Evolutionary conservation across 2,797 vertebrate species (phyloP).

Genomic region (Argentina silus): DNA sequence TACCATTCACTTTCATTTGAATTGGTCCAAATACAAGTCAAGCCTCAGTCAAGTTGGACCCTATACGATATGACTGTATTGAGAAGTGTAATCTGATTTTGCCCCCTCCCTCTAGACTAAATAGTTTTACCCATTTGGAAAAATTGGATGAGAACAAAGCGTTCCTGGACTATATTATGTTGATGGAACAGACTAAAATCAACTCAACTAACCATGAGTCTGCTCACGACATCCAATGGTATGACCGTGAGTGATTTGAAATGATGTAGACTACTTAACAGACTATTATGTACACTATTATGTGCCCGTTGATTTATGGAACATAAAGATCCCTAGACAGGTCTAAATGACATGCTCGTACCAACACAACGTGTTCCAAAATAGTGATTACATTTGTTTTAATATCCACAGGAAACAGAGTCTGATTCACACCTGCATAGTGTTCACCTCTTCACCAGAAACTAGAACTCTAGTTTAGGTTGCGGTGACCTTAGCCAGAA

Average conservation of each 20-base stretch:
- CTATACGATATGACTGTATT: not conserved
- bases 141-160: conserved; percentile 39
- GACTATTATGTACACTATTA: no score
- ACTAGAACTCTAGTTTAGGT: not conserved
- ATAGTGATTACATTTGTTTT: conserved; percentile 61
- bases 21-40: not conserved
- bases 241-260: conserved; percentile 6
- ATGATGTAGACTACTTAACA: no score
- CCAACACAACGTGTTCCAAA: conserved; percentile 55
- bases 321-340: conserved; percentile 32
- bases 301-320: conserved; percentile 30
- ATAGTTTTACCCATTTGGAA: conserved; percentile 36
- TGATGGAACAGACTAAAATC: conserved; percentile 37
- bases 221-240: conserved; percentile 23
- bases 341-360: conserved; percentile 42
- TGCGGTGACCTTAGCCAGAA: not conserved
- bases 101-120: conserved; percentile 35
- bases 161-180: conserved; percentile 41
- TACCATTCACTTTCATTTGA: not conserved
- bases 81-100: conserved; percentile 26
- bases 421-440: conserved; percentile 33
- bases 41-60: not conserved
- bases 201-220: conserved; percentile 36
- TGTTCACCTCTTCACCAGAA: conserved; percentile 29
- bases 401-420: conserved; percentile 28